Evolutionary conservation across 2,888 invertebrate species (phyloP).

Genomic region (Hetaerina titia): DNA sequence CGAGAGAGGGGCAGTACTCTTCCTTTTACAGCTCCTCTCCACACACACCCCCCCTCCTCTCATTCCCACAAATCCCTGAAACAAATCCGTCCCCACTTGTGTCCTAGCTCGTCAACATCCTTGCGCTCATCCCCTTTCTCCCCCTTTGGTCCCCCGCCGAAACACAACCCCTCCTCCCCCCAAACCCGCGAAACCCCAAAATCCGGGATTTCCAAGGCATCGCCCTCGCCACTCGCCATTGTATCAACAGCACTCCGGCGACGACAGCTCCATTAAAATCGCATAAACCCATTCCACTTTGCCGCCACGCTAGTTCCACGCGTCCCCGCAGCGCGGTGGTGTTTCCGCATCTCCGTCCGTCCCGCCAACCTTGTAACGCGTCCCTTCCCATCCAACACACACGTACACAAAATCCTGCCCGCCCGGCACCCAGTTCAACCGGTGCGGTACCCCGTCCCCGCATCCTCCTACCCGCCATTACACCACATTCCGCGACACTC

Average conservation of each 20-base stretch:
- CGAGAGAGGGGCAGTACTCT: background rate
- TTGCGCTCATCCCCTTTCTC: too few relatives aligned
- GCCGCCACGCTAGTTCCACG: background rate
- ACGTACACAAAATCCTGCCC: too few relatives aligned
- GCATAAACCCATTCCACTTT: slow-evolving; percentile 50
- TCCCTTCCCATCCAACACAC: background rate
- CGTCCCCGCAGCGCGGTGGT: background rate
- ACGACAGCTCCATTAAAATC: slow-evolving; percentile 59
- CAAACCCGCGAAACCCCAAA: background rate
- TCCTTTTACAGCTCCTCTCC: background rate
- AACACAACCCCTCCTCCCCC: too few relatives aligned
- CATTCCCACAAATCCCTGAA: background rate
- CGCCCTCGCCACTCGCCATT: background rate
- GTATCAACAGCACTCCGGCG: background rate
- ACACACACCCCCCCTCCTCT: background rate
- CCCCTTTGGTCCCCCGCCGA: background rate
- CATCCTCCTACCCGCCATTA: background rate
- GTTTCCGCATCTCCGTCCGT: background rate
- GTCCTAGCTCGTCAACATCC: too few relatives aligned
- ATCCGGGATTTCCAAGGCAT: background rate
- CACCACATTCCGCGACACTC: too few relatives aligned
- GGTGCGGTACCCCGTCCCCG: background rate
- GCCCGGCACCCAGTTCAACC: background rate
- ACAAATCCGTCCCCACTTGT: background rate
- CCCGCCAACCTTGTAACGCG: background rate